Base-by-base conservation (phyloP, 2,113 vertebrate genomes). In the Melanerpes formicivorus region DNA sequence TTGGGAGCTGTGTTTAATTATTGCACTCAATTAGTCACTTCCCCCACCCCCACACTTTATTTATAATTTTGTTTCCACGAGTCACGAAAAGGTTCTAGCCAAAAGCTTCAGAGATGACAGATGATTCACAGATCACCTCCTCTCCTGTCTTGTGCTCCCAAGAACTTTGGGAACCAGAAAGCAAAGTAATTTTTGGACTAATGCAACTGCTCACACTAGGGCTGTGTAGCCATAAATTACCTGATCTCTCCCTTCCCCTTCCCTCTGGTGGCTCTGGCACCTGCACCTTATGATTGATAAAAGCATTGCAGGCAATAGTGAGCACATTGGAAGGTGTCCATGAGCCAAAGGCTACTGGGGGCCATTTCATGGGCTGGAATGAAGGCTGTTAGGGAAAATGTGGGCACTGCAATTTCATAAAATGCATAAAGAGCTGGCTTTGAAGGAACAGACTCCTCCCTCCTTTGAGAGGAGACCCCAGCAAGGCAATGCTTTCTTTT, bases 81-180 rank as follows among this genome's bases (percentile, higher is more conserved):
- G 81, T 74, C 87, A 86, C 10, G 10, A 63, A 82, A 83, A 84
- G 87, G 80, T 93, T 83, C 89, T 21, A 95, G 93, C 95, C 93
- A 58, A 76, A 95, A 82, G 87, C 87, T 74, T 62, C 27, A 4
- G 65, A 44, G 80, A 59, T 93, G 95, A 77, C 52, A 32, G 90
- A 90, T 96, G 95, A 96, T 80, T 97, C 93, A 93, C 84, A 70
- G 87, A 85, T 44, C 93, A 23, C 84, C 79, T 52, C 64, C 77
- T 90, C 74, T 93, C 63, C 71, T 71, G 60, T 62, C 79, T 64
- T 56, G 27, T 63, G 62, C 84, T 93, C 85, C 54, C 29, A 12
- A 82, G 80, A 96, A 95, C 83, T 95, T 91, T 59, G 64, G 48
- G 80, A 95, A 76, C 19, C 63, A 78, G 87, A 81, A 92, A 95